Percentiles rank a stretch among this genome's conserved stretches.
Evolutionary conservation across 2,888 invertebrate genomes (phyloP).

Genomic region (Lasioglossum oenotherae): DNA sequence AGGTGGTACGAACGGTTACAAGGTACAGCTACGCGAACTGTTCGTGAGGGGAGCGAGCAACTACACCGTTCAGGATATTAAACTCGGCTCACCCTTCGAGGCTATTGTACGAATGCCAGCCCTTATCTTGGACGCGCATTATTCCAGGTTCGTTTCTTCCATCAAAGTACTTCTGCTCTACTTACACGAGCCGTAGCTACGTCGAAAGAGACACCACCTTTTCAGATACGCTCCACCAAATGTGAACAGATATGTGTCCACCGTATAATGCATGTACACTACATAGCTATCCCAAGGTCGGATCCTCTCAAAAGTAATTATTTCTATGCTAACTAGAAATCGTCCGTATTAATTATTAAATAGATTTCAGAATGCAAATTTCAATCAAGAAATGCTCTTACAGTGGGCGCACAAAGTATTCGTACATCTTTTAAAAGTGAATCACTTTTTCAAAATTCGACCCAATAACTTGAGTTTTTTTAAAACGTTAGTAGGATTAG

Average conservation of each 20-base stretch:
- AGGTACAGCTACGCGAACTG: constrained; percentile 84
- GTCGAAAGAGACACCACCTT: background rate
- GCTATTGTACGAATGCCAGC: constrained; percentile 88
- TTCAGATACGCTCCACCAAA: background rate
- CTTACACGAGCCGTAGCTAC: background rate
- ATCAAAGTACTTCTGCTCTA: constrained; percentile 21
- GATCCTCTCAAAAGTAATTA: too few species aligned
- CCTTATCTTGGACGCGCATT: constrained; percentile 88
- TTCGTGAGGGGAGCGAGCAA: constrained; percentile 85
- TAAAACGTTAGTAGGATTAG: too few species aligned
- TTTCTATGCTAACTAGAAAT: too few species aligned
- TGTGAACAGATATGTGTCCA: background rate
- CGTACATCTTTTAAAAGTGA: too few species aligned
- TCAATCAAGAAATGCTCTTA: too few species aligned
- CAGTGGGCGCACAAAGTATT: too few species aligned
- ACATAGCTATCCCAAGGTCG: background rate
- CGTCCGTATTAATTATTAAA: too few species aligned
- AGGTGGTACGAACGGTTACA: constrained; percentile 85
- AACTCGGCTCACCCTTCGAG: constrained; percentile 88
- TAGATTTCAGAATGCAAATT: too few species aligned
- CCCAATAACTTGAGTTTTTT: too few species aligned
- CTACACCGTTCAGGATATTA: constrained; percentile 84
- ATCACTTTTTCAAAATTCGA: too few species aligned
- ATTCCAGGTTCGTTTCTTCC: constrained; percentile 83
- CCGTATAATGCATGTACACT: background rate